Conservation (phyloP, 2,113 vertebrate species). For the Gallinago undulata region DNA sequence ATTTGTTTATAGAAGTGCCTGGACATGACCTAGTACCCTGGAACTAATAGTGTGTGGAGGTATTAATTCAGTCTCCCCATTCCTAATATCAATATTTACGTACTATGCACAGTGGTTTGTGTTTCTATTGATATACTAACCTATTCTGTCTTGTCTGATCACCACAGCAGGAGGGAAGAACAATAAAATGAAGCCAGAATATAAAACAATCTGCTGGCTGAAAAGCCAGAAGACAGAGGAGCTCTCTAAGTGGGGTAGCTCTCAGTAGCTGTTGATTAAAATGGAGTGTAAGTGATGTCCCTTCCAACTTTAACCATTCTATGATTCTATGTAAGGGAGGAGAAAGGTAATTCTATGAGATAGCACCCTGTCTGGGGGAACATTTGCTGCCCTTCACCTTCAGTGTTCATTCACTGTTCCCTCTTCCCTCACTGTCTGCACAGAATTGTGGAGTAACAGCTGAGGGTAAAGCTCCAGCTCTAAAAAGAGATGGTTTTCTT, state of each 20-base stretch:
- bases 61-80: neutral
- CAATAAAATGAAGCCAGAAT: conserved; percentile 8
- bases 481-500: neutral
- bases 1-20: conserved; percentile 21
- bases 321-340: neutral
- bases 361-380: neutral
- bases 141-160: conserved; percentile 8
- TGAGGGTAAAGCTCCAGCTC: neutral
- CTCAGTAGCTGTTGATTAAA: neutral
- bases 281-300: neutral
- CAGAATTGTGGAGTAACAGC: neutral
- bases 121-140: neutral
- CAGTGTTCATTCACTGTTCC: neutral
- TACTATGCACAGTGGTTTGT: conserved; percentile 1
- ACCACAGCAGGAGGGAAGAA: conserved; percentile 11
- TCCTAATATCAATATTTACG: conserved; percentile 36
- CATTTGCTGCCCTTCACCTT: neutral
- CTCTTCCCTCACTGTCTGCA: neutral
- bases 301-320: no score
- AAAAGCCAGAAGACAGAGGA: neutral
- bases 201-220: neutral
- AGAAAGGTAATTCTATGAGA: neutral
- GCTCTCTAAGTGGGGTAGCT: neutral
- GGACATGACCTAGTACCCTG: neutral
- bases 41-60: neutral